Evolutionary conservation across 2,888 invertebrate genomes (phyloP), one percentile per base, ranked within the genome.

Genomic region (Drosophila picticornis): DNA sequence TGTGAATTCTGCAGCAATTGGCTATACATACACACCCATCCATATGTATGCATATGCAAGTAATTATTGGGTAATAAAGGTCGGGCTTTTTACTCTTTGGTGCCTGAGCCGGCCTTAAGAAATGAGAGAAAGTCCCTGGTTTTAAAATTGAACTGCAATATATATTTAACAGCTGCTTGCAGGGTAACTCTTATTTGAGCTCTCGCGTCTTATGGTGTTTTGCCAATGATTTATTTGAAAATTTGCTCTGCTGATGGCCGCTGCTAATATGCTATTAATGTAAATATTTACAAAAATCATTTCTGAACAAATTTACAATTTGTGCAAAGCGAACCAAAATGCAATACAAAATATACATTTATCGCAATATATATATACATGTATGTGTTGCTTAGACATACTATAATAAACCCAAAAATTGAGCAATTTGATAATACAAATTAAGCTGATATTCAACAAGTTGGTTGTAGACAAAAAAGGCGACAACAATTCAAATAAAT

Each of bases 281-380:
- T 89, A 86, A 86, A 86, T 86, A 89, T 90, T 86, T 86, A 86
- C 82, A 78, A 51, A 40, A 43, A 83, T 86, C 83, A 86, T 88
- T 86, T 90, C 74, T 83, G 71, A 75, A 83, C 69, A 78, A 46
- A 70, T 75, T 83, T 67, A 81, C 66, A 76, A 72, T 57, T 75
- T 67, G 68, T 50, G 40, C 40, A 67, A 62, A 50, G 58, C 43
- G 38, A 72, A 57, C 29, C 27, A 43, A 55, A 55, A 36, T 38
- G 2, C 25, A 25, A 4, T 40, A 3, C n/a, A n/a, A n/a, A n/a
- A n/a, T n/a, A 11, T 5, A 4, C 16, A 46, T 25, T 16, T 16
- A 4, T 16, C 1, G 11, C 5, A n/a, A 43, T n/a, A 43, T 11
- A 19, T 36, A 36, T 36, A 36, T 7, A 13, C 19, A n/a, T 40